Evolutionary conservation across 2,888 invertebrate species (phyloP).

Genomic region (Geotrupes spiniger): DNA sequence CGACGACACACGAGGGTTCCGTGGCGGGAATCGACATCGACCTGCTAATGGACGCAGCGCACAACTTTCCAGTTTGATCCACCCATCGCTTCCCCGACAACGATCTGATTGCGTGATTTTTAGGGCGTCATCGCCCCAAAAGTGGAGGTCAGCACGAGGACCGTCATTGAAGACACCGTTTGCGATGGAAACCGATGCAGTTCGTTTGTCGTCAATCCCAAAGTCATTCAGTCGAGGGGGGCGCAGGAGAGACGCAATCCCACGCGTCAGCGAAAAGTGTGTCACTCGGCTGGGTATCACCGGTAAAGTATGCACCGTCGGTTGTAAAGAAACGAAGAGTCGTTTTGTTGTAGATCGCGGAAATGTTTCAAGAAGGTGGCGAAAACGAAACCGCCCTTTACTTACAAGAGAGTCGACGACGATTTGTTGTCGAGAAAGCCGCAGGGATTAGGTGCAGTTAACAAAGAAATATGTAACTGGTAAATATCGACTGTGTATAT

Average conservation of each 20-base stretch:
- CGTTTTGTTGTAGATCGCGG: conserved; percentile 18
- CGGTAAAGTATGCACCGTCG: conserved; percentile 42
- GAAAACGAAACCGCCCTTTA: conserved; percentile 25
- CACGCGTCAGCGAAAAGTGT: conserved; percentile 53
- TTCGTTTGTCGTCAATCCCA: conserved; percentile 1
- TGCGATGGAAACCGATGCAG: conserved; percentile 27
- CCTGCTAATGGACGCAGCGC: conserved; percentile 65
- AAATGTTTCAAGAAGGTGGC: conserved; percentile 13
- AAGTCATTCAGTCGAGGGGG: conserved; percentile 41
- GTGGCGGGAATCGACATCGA: conserved; percentile 61
- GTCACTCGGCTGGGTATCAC: conserved; percentile 54
- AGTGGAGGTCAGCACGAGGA: conserved; percentile 66
- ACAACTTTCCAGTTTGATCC: conserved; percentile 59
- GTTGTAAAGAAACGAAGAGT: too few species aligned
- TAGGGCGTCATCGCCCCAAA: conserved; percentile 56
- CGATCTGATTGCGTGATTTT: background rate
- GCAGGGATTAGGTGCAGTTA: conserved; percentile 19
- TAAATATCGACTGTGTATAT: conserved; percentile 16
- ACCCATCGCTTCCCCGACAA: too few species aligned
- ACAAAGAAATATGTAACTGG: conserved; percentile 18
- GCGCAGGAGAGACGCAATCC: conserved; percentile 17
- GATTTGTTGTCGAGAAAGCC: conserved; percentile 29
- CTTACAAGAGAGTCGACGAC: conserved; percentile 27
- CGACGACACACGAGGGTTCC: conserved; percentile 55
- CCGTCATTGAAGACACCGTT: conserved; percentile 62